Evolutionary conservation across 2,113 vertebrate genomes (phyloP).

Genomic region (Peromyscus californicus): DNA sequence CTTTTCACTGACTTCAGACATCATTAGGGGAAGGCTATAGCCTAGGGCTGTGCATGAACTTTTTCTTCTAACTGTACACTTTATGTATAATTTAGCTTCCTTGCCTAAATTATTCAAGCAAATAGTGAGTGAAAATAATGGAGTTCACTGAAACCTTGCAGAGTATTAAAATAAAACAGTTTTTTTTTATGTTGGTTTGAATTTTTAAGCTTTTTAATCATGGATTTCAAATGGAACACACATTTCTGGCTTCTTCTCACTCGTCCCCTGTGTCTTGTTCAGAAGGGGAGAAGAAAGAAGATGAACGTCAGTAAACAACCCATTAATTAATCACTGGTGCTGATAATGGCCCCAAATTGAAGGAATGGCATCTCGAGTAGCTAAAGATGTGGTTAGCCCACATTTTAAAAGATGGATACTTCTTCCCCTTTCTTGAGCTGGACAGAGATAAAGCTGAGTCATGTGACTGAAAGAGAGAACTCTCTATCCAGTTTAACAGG

Average conservation of each 20-base stretch:
- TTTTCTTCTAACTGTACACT: constrained; percentile 99
- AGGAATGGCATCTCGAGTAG: constrained; percentile 72
- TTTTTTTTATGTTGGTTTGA: constrained; percentile 96
- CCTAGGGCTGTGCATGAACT: constrained; percentile 97
- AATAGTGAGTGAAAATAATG: constrained; percentile 99
- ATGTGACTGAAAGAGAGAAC: constrained; percentile 48
- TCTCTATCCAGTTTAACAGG: constrained; percentile 56
- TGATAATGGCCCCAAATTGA: constrained; percentile 78
- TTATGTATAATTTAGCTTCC: constrained; percentile 99
- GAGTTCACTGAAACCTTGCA: constrained; percentile 98
- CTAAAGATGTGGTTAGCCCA: constrained; percentile 23
- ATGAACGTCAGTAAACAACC: constrained; percentile 83
- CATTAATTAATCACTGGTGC: constrained; percentile 87
- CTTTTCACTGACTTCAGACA: constrained; percentile 97
- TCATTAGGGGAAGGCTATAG: constrained; percentile 98
- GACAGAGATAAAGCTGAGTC: not conserved
- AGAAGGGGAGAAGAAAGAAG: constrained; percentile 84
- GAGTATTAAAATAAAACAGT: constrained; percentile 95
- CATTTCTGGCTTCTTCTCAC: constrained; percentile 86
- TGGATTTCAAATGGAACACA: constrained; percentile 90
- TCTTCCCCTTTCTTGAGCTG: constrained; percentile 37
- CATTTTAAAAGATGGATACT: constrained; percentile 36
- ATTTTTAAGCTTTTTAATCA: constrained; percentile 95
- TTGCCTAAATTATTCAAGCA: constrained; percentile 99
- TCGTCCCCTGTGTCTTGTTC: constrained; percentile 83